Conservation (phyloP, 2,113 vertebrate species). For the Crotalus helleri region DNA sequence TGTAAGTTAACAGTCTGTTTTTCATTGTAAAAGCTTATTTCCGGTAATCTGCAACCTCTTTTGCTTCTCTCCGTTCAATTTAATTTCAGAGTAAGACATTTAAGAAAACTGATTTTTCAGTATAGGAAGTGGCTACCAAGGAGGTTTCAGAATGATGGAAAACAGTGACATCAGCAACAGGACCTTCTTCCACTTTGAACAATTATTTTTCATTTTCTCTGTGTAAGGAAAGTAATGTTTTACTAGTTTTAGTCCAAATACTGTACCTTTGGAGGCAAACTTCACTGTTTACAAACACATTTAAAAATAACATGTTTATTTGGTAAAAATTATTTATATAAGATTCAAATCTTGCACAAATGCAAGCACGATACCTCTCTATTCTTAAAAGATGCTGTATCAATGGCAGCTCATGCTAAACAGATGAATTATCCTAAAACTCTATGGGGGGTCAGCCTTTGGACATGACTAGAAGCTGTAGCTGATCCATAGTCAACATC, state of each 20-base stretch:
- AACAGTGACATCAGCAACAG: background rate
- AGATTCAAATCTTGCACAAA: background rate
- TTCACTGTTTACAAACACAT: background rate
- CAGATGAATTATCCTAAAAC: background rate
- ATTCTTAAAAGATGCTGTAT: background rate
- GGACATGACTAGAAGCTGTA: background rate
- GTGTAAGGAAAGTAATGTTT: background rate
- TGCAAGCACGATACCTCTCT: background rate
- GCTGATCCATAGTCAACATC: background rate
- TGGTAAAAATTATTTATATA: background rate
- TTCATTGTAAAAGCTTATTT: no score
- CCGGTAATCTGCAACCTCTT: no score
- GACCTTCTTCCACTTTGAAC: background rate
- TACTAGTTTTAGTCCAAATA: background rate
- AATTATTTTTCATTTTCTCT: background rate
- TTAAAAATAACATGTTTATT: background rate
- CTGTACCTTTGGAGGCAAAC: background rate
- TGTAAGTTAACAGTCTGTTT: no score
- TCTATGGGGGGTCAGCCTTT: background rate
- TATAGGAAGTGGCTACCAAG: background rate
- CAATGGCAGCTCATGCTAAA: background rate
- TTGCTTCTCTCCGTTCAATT: no score
- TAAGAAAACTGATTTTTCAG: background rate
- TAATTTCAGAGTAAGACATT: no score
- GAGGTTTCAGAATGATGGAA: background rate